These are phyloP conservation scores for Apodemus agrarius DNA, from an alignment of 2,797 vertebrate species.

Conservation along the genomic window DNA sequence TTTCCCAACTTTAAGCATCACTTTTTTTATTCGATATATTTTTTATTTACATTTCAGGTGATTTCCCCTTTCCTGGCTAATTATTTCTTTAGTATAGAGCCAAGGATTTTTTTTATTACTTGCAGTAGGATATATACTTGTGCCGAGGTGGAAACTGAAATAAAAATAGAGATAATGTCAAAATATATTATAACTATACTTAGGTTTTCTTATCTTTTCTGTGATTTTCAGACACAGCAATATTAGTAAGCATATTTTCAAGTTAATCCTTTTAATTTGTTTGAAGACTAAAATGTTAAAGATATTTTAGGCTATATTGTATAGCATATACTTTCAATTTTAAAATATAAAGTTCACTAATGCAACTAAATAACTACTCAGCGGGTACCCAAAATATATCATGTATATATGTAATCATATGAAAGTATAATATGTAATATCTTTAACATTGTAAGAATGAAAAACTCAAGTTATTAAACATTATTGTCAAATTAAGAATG, in stretches of 20 bases:
- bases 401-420: not conserved
- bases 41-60: too few relatives aligned
- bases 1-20: not conserved
- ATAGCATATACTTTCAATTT: not conserved
- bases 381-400: accelerated
- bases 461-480: not conserved
- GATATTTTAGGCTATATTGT: not conserved
- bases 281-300: not conserved
- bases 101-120: not conserved
- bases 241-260: not conserved
- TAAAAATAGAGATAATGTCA: not conserved
- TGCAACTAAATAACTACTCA: not conserved
- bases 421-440: not conserved
- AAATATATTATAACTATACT: not conserved
- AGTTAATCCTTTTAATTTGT: not conserved
- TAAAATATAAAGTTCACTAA: not conserved
- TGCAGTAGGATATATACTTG: too few relatives aligned
- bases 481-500: not conserved
- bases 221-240: not conserved
- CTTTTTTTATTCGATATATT: too few relatives aligned
- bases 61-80: too few relatives aligned
- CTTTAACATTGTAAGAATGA: not conserved
- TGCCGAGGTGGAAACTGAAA: not conserved
- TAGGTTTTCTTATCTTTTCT: not conserved
- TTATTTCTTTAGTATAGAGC: not conserved